Evolutionary conservation across 2,113 vertebrate genomes (phyloP), one percentile per base, ranked within the genome.

Genomic region (Paralichthys olivaceus): DNA sequence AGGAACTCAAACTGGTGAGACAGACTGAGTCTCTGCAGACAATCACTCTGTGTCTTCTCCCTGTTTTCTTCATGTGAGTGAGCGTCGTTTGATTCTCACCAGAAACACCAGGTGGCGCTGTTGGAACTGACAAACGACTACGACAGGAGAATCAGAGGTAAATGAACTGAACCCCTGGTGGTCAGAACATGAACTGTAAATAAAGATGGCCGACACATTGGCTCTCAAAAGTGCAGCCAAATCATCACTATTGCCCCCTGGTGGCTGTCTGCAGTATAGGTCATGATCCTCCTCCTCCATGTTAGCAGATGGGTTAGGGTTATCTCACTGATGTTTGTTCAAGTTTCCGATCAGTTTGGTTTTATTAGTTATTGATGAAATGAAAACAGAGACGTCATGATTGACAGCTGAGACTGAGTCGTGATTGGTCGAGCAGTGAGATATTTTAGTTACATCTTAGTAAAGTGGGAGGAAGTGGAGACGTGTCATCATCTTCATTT

Each of bases 21-120:
- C 17, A 49, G 17, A 13, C 1, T 40, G 12, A 13, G 12, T 9
- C 37, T 13, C 37, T 13, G 37, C 12, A 12, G 1, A 1, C 12
- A 13, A 40, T 13, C 37, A 12, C 37, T 40, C 37, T 29, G 2
- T 2, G 28, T 29, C 28, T 29, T 29, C 28, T 40, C 0, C 3
- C 3, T 13, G 3, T 40, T 40, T 40, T 1, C 12, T 13, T 40
- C 0, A 40, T 40, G 37, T 40, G 37, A 11, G 37, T 40, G 55
- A 93, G 71, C 0, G 89, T 96, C n/a, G 90, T 83, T 23, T 20
- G 4, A 3, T 20, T 43, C 32, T 14, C 23, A 14, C 77, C 95
- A 99, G 98, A 97, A 96, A 90, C 96, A 97, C 0, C 88, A 96
- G 12, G 94, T 96, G 89, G 95, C 96, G 85, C 86, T 96, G 57